phyloP scores from a whole-genome alignment of 53 echinoderm and acorn worm species.

The Crossaster papposus region DNA sequence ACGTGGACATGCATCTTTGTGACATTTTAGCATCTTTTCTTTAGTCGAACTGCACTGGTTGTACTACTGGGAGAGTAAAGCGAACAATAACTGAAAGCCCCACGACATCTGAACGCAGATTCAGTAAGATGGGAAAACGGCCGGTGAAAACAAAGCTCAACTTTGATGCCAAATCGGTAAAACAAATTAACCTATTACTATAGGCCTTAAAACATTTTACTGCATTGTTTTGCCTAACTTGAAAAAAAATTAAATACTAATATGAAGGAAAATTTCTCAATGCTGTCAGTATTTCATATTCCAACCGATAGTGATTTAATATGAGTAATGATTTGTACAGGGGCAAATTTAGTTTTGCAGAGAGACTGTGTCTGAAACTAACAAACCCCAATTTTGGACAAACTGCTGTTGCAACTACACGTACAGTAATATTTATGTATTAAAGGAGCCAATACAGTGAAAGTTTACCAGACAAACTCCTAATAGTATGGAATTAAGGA shows the following conservation, averaged over 20 bases:
- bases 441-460: neutral
- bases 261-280: too few species aligned
- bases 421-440: neutral
- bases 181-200: too few species aligned
- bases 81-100: neutral
- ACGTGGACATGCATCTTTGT: too few species aligned
- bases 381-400: neutral
- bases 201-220: neutral
- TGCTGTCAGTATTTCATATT: too few species aligned
- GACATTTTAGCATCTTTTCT: too few species aligned
- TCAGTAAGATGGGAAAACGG: neutral
- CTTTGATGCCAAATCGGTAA: neutral
- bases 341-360: too few species aligned
- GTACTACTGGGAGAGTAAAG: neutral
- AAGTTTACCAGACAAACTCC: neutral
- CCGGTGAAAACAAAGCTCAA: neutral
- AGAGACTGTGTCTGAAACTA: too few species aligned
- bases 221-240: neutral
- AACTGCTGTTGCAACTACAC: neutral
- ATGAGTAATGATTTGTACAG: too few species aligned
- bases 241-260: too few species aligned
- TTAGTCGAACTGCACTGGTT: too few species aligned
- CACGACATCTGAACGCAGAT: neutral
- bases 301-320: too few species aligned
- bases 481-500: neutral